These are phyloP conservation scores for Patella depressa DNA, from an alignment of 2,888 invertebrate genomes.

Conservation along the genomic window DNA sequence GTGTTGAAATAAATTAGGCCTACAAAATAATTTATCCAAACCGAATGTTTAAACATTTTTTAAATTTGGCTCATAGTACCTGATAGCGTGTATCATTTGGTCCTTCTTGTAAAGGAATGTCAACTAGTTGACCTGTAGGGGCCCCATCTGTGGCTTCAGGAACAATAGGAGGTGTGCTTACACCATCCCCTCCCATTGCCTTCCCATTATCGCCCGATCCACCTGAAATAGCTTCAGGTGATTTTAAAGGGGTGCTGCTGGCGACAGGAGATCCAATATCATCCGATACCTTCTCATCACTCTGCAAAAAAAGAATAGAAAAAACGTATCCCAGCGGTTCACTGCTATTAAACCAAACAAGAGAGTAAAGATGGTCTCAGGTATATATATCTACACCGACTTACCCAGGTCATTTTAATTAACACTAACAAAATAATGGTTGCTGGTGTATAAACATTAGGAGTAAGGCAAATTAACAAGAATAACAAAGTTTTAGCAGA, in stretches of 20 bases:
- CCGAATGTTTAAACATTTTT: not conserved
- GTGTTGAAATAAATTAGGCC: too few species aligned
- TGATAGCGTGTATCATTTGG: slow-evolving; percentile 39
- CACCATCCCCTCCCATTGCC: slow-evolving; percentile 31
- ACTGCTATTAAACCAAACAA: too few species aligned
- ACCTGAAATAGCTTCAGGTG: slow-evolving; percentile 24
- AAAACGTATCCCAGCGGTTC: not conserved
- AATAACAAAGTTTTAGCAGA: too few species aligned
- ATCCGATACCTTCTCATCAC: slow-evolving; percentile 35
- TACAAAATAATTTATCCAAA: too few species aligned
- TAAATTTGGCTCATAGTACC: slow-evolving; percentile 13
- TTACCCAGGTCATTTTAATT: too few species aligned
- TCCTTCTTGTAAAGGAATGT: slow-evolving; percentile 56
- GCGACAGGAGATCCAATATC: slow-evolving; percentile 46
- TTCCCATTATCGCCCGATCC: slow-evolving; percentile 30
- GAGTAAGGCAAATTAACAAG: too few species aligned
- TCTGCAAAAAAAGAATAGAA: slow-evolving; percentile 31
- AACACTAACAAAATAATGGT: too few species aligned
- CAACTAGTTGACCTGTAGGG: slow-evolving; percentile 56
- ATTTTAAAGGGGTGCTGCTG: slow-evolving; percentile 56
- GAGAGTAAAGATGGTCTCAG: too few species aligned
- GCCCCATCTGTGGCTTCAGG: slow-evolving; percentile 36
- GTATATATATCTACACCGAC: too few species aligned
- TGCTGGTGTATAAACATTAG: too few species aligned
- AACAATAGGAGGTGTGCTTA: slow-evolving; percentile 30